Evolutionary conservation across 2,797 vertebrate species (phyloP), one percentile per base, ranked within the genome.

Genomic region (Threskiornis aethiopicus): DNA sequence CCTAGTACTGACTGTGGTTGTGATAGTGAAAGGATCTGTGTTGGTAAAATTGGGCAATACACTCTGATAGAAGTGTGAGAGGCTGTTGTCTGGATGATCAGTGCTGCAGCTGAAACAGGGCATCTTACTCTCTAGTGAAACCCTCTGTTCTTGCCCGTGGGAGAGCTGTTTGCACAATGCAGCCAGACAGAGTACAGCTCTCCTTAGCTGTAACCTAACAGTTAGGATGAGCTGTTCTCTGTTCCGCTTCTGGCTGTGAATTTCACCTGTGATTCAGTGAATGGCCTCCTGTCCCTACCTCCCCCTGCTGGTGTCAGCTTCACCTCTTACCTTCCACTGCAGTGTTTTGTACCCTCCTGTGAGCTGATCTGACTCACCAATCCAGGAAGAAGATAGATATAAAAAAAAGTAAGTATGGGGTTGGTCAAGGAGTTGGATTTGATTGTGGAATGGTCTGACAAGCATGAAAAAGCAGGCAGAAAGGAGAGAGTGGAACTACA

Each of bases 71-170:
- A 15, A 0, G 6, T 4, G 16, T 1, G 3, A 29, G 29, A 28
- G n/a, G 14, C 5, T 1, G 0, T 29, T 24, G 29, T n/a, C 24
- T 37, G 24, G 2, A 3, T 7, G 29, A 1, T 2, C n/a, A 5
- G 52, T 28, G 25, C 59, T 8, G 22, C 69, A 9, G 57, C 37
- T 49, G 71, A 22, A 49, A 5, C 1, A 1, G 21, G 41, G 28
- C 4, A 2, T 47, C 46, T 35, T 21, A 5, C 37, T 35, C 26
- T 26, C 54, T 19, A 19, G 41, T 12, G 49, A n/a, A 58, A 25
- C 42, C 51, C 37, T 57, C 21, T 9, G 28, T 18, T 28, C 35
- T 22, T 59, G 58, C 78, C 25, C 0, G 0, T 13, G 55, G 44
- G 4, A 59, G 65, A 28, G 5, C 22, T 37, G 37, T 35, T 39